phyloP scores from a whole-genome alignment of 2,888 invertebrate genomes.

The Malthinus seriepunctatus region DNA sequence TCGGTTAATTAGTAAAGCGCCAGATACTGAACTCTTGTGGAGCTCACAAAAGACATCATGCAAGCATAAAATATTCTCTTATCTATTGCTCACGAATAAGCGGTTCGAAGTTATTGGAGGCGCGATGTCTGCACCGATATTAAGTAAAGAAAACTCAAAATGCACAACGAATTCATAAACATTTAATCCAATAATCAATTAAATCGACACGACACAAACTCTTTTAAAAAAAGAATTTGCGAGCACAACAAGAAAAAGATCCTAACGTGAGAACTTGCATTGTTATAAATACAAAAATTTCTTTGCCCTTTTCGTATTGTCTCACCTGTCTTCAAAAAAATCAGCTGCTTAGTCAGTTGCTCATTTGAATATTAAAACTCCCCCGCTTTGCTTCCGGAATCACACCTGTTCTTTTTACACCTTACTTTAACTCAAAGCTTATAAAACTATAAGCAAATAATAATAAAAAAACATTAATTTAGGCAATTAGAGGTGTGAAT shows the following conservation, averaged over 20 bases:
- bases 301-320: constrained; percentile 23
- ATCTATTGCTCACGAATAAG: constrained; percentile 29
- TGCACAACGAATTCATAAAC: background rate
- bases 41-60: constrained; percentile 31
- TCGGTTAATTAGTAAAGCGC: constrained; percentile 35
- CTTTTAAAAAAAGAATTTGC: background rate
- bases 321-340: constrained; percentile 38
- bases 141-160: constrained; percentile 7
- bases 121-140: constrained; percentile 29
- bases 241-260: background rate
- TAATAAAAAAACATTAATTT: constrained; percentile 23
- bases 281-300: constrained; percentile 10
- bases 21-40: constrained; percentile 28
- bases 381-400: constrained; percentile 39
- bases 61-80: constrained; percentile 28
- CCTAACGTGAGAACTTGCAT: background rate
- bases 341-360: constrained; percentile 42
- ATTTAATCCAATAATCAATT: background rate
- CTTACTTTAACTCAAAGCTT: constrained; percentile 13
- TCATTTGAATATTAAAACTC: constrained; percentile 42
- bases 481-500: constrained; percentile 21
- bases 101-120: constrained; percentile 27
- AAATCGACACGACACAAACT: constrained; percentile 4
- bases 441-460: background rate
- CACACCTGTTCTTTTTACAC: constrained; percentile 36